These are phyloP conservation scores for Oreohelix idahoensis DNA, from an alignment of 1,140 invertebrate species.

Conservation along the genomic window DNA sequence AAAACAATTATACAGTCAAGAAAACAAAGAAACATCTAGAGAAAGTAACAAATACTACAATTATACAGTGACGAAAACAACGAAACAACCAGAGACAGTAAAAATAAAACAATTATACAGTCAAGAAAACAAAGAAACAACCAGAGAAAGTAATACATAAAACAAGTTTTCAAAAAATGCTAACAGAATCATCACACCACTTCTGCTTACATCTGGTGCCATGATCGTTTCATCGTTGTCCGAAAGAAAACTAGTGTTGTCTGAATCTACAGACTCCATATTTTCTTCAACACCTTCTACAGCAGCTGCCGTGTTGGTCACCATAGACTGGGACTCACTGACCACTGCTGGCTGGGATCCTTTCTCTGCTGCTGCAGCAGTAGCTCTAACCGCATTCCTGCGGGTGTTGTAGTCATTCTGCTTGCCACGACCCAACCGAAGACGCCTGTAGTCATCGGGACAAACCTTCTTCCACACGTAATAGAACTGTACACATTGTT, in stretches of 20 bases:
- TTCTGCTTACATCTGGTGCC: conserved; percentile 11
- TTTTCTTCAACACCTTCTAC: conserved; percentile 19
- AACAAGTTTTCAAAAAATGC: too few species aligned
- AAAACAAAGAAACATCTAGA: too few species aligned
- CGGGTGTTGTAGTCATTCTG: conserved; percentile 42
- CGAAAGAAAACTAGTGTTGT: conserved; percentile 24
- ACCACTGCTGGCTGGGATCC: background rate
- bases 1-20: too few species aligned
- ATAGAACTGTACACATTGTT: conserved; percentile 97
- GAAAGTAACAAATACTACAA: too few species aligned
- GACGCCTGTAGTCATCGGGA: conserved; percentile 84
- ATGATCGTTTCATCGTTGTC: conserved; percentile 22
- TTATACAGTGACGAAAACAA: too few species aligned
- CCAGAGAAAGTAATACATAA: too few species aligned
- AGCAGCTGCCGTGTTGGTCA: background rate
- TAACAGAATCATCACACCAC: too few species aligned
- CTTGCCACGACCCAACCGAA: conserved; percentile 76
- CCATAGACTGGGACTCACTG: background rate
- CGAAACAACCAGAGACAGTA: too few species aligned
- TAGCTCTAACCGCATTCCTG: conserved; percentile 29
- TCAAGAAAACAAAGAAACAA: too few species aligned
- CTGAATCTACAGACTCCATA: conserved; percentile 27
- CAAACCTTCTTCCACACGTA: conserved; percentile 95
- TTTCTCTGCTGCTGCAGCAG: conserved; percentile 40
- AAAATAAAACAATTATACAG: too few species aligned